Base-by-base conservation (phyloP, 1,140 invertebrate species). In the Temnothorax nylanderi region DNA sequence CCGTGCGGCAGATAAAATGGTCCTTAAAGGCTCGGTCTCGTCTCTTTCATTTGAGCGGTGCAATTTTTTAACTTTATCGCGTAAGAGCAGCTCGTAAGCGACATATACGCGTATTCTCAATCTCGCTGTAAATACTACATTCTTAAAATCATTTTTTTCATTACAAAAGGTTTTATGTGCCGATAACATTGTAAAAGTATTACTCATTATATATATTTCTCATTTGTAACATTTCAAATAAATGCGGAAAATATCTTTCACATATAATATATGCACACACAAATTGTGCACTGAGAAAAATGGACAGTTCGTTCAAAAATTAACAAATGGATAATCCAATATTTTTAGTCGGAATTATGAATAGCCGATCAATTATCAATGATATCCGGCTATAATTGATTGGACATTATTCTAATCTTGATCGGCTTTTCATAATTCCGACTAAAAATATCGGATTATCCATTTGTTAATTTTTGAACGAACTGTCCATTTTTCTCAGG, bases 31-130 rank as follows among this genome's bases (percentile, higher is more conserved):
- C 64, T 41, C 44, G 62, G 8, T 3, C 60, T 81, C 67, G 54
- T 71, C 54, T 74, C 54, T 74, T 74, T 74, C 58, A 78, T 84
- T 74, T 60, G 7, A 47, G 69, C 41, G 69, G 26, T 62, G 16
- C 26, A 26, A 84, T 84, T 74, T 82, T 60, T 41, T 16, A 32
- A n/a, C 41, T 58, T 84, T 84, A 84, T 84, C 80, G 41, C 44
- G 8, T 32, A 37, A 44, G 11, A 74, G 41, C 54, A 60, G 41
- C n/a, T 84, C 26, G 41, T 18, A 34, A 47, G 41, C 37, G 64
- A 21, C n/a, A n/a, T 26, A 26, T 51, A 37, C 13, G 5, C 54
- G 32, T 37, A 47, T 47, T 60, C 34, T 47, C n/a, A 47, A 58
- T 74, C 76, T 41, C n/a, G 11, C 6, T 37, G 34, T 60, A 44